These are phyloP conservation scores for Denticeps clupeoides DNA, from an alignment of 2,797 vertebrate genomes.

Conservation along the genomic window DNA sequence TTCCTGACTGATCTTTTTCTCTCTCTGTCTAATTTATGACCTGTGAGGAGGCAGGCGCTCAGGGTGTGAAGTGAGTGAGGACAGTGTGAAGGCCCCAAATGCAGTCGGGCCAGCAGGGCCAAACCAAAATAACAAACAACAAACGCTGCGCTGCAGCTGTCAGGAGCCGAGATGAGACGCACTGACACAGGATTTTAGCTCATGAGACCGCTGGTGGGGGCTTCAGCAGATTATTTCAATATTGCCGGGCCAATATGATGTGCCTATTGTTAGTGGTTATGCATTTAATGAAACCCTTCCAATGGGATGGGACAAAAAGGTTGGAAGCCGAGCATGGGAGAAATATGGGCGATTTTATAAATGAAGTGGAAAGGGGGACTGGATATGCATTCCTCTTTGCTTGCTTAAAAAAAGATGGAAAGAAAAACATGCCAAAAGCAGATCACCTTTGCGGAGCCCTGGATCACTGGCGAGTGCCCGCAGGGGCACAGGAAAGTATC, in stretches of 20 bases:
- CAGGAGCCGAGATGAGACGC: conserved; percentile 42
- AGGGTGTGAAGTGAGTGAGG: conserved; percentile 65
- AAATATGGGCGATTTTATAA: neutral
- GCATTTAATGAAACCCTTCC: no score
- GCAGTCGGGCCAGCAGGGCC: conserved; percentile 56
- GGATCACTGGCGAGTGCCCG: conserved; percentile 52
- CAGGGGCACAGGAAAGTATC: conserved; percentile 56
- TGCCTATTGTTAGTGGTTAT: no score
- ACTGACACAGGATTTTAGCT: conserved; percentile 22
- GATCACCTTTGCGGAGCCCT: conserved; percentile 64
- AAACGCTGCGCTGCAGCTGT: conserved; percentile 57
- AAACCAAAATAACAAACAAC: conserved; percentile 36
- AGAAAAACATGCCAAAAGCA: conserved; percentile 52
- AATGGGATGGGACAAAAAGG: no score
- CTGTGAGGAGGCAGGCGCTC: conserved; percentile 52
- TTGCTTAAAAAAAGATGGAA: conserved; percentile 45
- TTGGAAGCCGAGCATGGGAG: no score
- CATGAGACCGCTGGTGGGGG: no score
- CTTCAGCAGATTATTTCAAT: no score
- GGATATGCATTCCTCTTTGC: conserved; percentile 7
- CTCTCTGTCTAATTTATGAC: conserved; percentile 57
- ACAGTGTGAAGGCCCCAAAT: conserved; percentile 65
- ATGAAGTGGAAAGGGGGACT: conserved; percentile 22
- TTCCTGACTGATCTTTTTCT: conserved; percentile 41
- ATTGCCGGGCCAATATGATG: no score